Conservation (phyloP, 2,113 vertebrate genomes). For the Rhinolophus ferrumequinum region DNA sequence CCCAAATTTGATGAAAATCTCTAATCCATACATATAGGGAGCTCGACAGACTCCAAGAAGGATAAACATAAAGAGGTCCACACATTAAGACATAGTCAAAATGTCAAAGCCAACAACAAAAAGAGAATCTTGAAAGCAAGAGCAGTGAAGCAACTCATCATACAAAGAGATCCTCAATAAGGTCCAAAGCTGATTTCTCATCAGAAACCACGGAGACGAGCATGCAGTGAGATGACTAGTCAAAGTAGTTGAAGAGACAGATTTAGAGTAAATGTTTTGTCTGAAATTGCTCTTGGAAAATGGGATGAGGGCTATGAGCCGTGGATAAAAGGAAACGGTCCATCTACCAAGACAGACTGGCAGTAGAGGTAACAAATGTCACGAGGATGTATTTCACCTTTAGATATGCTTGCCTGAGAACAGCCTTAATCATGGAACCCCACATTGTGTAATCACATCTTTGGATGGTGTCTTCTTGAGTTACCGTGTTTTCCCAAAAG, state of each 20-base stretch:
- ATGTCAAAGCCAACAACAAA: neutral
- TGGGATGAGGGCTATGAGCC: neutral
- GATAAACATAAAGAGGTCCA: neutral
- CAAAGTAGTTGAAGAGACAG: neutral
- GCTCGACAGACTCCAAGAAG: neutral
- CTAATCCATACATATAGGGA: neutral
- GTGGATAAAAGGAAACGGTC: neutral
- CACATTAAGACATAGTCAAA: neutral
- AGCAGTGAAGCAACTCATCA: neutral
- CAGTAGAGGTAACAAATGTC: neutral
- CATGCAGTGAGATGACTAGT: neutral
- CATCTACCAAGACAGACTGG: neutral
- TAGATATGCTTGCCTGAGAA: neutral
- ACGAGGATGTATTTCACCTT: neutral
- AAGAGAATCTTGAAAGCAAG: neutral
- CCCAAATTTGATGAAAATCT: neutral
- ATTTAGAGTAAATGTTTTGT: neutral
- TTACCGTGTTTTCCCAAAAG: too few relatives aligned
- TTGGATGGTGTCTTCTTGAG: neutral
- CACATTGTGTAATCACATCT: too few relatives aligned
- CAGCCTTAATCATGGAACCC: neutral
- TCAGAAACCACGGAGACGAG: neutral
- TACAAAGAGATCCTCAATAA: neutral
- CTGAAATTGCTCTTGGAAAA: neutral
- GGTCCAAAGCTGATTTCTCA: neutral